phyloP scores from a whole-genome alignment of 1,140 invertebrate species.

The Luehdorfia chinensis region DNA sequence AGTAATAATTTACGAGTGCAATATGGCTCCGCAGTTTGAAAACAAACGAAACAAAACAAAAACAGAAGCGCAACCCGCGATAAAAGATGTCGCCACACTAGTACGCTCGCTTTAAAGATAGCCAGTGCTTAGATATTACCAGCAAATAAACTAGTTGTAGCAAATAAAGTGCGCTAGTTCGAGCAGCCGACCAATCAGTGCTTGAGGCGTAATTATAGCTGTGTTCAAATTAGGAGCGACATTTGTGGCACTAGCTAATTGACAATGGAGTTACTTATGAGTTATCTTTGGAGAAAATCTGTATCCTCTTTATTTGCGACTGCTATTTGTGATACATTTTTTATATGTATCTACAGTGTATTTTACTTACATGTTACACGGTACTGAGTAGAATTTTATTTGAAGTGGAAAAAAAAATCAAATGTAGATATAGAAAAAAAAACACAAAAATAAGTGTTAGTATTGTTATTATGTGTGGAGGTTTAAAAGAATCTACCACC shows the following conservation, averaged over 20 bases:
- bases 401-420: too few relatives aligned
- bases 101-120: slow-evolving; percentile 61
- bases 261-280: slow-evolving; percentile 41
- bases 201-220: slow-evolving; percentile 56
- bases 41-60: slow-evolving; percentile 61
- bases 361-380: too few relatives aligned
- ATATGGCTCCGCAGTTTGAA: slow-evolving; percentile 63
- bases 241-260: slow-evolving; percentile 48
- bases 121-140: slow-evolving; percentile 51
- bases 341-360: too few relatives aligned
- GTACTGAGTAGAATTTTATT: too few relatives aligned
- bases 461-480: too few relatives aligned
- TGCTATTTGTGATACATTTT: background rate
- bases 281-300: slow-evolving; percentile 38
- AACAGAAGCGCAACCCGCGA: slow-evolving; percentile 62
- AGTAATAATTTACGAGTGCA: slow-evolving; percentile 70
- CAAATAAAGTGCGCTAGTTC: slow-evolving; percentile 30
- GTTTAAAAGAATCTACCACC: too few relatives aligned
- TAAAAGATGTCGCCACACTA: slow-evolving; percentile 69
- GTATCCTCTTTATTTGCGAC: slow-evolving; percentile 11
- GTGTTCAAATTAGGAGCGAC: slow-evolving; percentile 63
- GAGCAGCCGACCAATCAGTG: slow-evolving; percentile 46
- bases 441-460: too few relatives aligned
- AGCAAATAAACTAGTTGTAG: slow-evolving; percentile 47
- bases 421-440: too few relatives aligned